Base-by-base conservation (phyloP, 2,888 invertebrate species). In the Drosophila pegasa region DNA sequence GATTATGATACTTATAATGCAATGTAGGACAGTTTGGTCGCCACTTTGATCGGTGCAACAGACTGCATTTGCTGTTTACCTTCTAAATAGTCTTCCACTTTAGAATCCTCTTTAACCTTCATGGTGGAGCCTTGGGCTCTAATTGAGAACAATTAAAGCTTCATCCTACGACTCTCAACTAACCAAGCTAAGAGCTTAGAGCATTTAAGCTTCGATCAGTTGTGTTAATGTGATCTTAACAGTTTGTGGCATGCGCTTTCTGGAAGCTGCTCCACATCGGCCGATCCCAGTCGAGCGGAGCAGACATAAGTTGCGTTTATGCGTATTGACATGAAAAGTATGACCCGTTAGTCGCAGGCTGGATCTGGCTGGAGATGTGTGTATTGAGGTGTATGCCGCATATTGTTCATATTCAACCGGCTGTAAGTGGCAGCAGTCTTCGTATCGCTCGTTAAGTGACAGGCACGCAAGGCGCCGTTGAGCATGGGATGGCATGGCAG, bases 381-480 rank as follows among this genome's bases (percentile, higher is more conserved):
- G 50, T 38, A 61, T 59, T 61, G 75, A 58, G 67, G 88, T 63
- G 74, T 70, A 71, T 77, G 70, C 68, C 58, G 67, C 56, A 72
- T 73, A 72, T 73, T 79, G 72, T 79, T 74, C 82, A 60, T 71
- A 85, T 71, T 78, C 75, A 73, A 65, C 70, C 59, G 69, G 61
- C 80, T 38, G 72, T 80, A 81, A 85, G 82, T 78, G 75, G 76
- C 59, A 66, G 59, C 50, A 63, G 68, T 70, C 56, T 65, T 62
- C 54, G 75, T 66, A 67, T 43, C 64, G 61, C 22, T 66, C 64
- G 60, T 66, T 88, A 87, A 90, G 63, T 90, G 89, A 88, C 90
- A 88, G 87, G 81, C 88, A 88, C 88, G 88, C 88, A 90, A 88
- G 79, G 78, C 85, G 85, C 85, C 80, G 60, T 52, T 54, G 43